A percentile compares a stretch with the other conserved stretches of the same genome.
These are phyloP conservation scores for Arctia plantaginis DNA, from an alignment of 2,888 invertebrate genomes.

Conservation along the genomic window DNA sequence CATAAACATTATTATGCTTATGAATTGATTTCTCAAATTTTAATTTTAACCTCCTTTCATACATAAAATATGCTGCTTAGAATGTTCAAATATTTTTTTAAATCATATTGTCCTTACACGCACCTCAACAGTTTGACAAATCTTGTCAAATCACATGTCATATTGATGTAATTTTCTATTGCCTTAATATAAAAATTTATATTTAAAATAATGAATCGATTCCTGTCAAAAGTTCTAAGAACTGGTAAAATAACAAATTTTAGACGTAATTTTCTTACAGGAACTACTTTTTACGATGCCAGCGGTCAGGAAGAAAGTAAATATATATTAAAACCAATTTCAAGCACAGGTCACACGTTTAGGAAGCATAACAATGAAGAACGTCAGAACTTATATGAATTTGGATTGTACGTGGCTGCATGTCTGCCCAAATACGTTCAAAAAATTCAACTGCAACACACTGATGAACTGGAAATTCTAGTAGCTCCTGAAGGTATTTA, in stretches of 20 bases:
- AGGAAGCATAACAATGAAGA: constrained; percentile 68
- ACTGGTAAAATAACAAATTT: neutral
- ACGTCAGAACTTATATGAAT: constrained; percentile 75
- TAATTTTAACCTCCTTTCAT: neutral
- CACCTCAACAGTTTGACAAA: neutral
- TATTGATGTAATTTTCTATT: neutral
- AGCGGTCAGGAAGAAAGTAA: neutral
- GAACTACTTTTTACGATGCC: neutral
- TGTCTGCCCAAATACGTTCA: constrained; percentile 80
- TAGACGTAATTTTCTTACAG: constrained; percentile 16
- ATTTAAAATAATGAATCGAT: constrained; percentile 7
- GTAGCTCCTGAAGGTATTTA: constrained; percentile 74
- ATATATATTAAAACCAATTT: constrained; percentile 54
- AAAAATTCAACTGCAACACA: constrained; percentile 75
- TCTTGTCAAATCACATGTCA: neutral
- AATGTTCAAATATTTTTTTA: neutral
- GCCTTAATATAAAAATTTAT: neutral
- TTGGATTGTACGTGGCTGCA: constrained; percentile 76
- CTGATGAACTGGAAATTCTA: constrained; percentile 74
- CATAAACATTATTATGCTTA: neutral
- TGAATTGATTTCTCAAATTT: neutral
- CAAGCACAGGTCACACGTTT: constrained; percentile 61
- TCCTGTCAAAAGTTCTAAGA: constrained; percentile 8
- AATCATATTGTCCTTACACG: neutral
- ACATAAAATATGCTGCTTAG: neutral